Base-by-base conservation (phyloP, 2,888 invertebrate genomes). In the Galeopsomyia nigrocyanea region DNA sequence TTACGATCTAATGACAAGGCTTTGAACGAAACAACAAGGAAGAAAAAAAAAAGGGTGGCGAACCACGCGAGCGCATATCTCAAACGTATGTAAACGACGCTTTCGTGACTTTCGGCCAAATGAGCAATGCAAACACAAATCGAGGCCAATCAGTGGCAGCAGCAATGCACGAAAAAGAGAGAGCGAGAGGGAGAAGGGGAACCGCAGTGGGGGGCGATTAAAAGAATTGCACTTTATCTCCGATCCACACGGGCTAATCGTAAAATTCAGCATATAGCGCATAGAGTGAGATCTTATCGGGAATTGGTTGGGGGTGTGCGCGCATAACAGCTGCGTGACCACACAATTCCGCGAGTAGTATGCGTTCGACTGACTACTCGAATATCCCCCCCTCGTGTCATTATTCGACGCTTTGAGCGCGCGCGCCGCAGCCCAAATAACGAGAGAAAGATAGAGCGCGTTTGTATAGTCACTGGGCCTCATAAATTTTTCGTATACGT, bases 381-480 rank as follows among this genome's bases (percentile, higher is more conserved):
- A 22, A 5, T 64, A 10, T 17, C 1, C 3, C 50, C 39, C 46
- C 46, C 64, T 49, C 10, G 13, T n/a, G 61, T 57, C 69, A 63
- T 69, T 69, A 69, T 63, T 63, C 57, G 69, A 69, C 50, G 56
- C 63, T 69, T 50, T 69, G 69, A 51, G 31, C 58, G 51, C n/a
- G n/a, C n/a, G 13, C 39, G 7, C 5, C 7, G 31, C 51, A 49
- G 46, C 51, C 50, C 1, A 39, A 39, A 26, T 26, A 26, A 39
- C 39, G 39, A 39, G 39, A 39, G 39, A 13, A 39, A 39, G 13
- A 39, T 39, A 39, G 39, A 39, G 13, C 39, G 39, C 22, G 58
- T 58, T 13, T 60, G 47, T 19, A 17, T 57, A 47, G 13, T 39
- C 39, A 7, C 39, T 10, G 50, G 49, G 62, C 50, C 63, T 69